phyloP scores from a whole-genome alignment of 2,113 vertebrate genomes.

The Eupsittula cactorum region DNA sequence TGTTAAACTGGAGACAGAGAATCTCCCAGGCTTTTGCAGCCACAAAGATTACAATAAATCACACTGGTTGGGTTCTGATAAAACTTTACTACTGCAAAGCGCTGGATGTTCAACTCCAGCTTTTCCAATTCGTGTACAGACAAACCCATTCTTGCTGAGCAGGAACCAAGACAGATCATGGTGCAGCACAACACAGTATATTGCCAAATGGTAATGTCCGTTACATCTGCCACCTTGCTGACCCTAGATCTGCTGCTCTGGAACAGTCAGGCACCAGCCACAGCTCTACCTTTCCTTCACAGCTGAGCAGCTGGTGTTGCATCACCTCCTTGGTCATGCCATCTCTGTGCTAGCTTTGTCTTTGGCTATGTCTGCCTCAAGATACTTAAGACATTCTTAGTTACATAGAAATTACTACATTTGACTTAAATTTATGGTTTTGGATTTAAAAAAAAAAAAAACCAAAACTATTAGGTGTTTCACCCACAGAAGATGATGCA shows the following conservation, averaged over 20 bases:
- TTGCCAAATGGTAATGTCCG: background rate
- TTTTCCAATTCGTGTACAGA: background rate
- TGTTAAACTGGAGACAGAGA: background rate
- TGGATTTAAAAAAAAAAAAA: fast-evolving
- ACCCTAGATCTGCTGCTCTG: background rate
- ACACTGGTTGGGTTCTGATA: background rate
- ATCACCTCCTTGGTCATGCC: background rate
- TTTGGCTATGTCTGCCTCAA: background rate
- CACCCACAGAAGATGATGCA: background rate
- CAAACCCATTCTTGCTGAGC: background rate
- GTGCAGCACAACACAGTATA: background rate
- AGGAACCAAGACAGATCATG: background rate
- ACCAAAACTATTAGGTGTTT: background rate
- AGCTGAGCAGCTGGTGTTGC: background rate
- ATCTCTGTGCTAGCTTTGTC: background rate
- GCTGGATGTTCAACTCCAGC: background rate
- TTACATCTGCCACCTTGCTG: background rate
- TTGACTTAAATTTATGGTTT: background rate
- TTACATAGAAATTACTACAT: background rate
- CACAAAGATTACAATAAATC: background rate
- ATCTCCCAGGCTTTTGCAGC: background rate
- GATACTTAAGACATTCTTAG: background rate
- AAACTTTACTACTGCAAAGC: background rate
- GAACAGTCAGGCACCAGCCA: background rate
- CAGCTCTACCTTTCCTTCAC: background rate